Base-by-base conservation (phyloP, 2,888 invertebrate species). In the Isotomurus palustris region DNA sequence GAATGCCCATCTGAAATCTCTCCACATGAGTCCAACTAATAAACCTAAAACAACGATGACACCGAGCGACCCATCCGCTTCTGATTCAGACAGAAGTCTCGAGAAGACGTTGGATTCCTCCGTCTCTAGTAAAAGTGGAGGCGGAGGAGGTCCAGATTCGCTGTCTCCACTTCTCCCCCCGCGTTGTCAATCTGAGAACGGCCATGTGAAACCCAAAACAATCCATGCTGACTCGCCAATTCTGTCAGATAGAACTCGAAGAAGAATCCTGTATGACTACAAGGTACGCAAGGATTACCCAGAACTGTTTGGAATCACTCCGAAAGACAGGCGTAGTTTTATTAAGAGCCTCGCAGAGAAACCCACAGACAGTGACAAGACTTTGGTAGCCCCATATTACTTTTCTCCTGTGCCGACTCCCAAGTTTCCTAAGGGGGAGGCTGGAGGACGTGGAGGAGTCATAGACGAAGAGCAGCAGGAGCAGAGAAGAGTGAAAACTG, bases 241-340 rank as follows among this genome's bases (percentile, higher is more conserved):
- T 14, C 60, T 67, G 5, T 63, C 60, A 0, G 65, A 65, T 40
- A 51, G 60, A 25, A 53, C 63, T 2, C 40, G 67, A 21, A 48
- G 67, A 22, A 40, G 69, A 12, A 53, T 69, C 19, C 52, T 67
- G 5, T 60, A 59, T 29, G 69, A 69, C 44, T 62, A 62, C 54
- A 68, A 67, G 52, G 51, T 70, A 3, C 60, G 61, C 12, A 53
- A 64, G 40, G 68, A 70, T 44, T 70, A 70, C 40, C 70, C 70
- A 0, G 70, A 70, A 58, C 38, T 70, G 24, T 70, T 70, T 51
- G 69, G 69, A 10, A 70, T 70, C 24, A 70, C 64, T 6, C 69
- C 69, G 12, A 59, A 65, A 41, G 69, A 70, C 51, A 36, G 69
- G 10, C 41, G 69, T 35, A 60, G 64, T 14, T 70, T 66, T 19